These are phyloP conservation scores for Neolamprologus tretocephalus DNA, from an alignment of 2,113 vertebrate genomes.

Conservation along the genomic window DNA sequence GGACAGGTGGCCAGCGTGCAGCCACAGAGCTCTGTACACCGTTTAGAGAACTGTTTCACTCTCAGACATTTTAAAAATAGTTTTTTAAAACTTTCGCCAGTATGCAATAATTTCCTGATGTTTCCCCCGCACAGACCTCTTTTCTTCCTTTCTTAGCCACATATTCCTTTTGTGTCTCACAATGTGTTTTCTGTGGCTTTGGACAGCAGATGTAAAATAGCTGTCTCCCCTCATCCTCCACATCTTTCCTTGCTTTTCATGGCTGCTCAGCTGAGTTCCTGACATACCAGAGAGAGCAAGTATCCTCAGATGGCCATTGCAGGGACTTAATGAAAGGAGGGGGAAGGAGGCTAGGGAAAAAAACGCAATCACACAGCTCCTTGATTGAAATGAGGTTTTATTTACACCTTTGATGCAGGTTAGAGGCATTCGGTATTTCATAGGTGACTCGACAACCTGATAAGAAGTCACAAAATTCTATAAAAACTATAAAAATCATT, in stretches of 20 bases:
- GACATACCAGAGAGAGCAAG: slow-evolving; percentile 74
- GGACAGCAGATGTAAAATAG: slow-evolving; percentile 1
- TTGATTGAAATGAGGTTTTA: background rate
- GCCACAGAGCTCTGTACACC: background rate
- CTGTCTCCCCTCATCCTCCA: slow-evolving; percentile 24
- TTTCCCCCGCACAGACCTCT: background rate
- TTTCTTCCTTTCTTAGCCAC: background rate
- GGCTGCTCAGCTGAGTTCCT: slow-evolving; percentile 54
- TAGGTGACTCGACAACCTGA: background rate
- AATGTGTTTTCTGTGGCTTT: background rate
- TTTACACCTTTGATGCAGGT: background rate
- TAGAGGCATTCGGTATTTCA: background rate
- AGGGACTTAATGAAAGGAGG: slow-evolving; percentile 31
- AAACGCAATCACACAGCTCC: background rate
- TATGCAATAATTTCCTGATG: background rate
- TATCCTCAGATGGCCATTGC: slow-evolving; percentile 58
- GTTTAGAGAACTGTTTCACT: background rate
- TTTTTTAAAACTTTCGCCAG: background rate
- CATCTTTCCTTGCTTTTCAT: slow-evolving; percentile 8
- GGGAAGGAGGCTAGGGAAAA: background rate
- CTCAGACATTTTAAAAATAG: background rate
- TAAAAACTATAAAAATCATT: background rate
- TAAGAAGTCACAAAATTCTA: background rate
- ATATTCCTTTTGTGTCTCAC: background rate
- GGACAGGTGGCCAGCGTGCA: background rate